phyloP scores from a whole-genome alignment of 2,113 vertebrate species.

The Hymenochirus boettgeri region DNA sequence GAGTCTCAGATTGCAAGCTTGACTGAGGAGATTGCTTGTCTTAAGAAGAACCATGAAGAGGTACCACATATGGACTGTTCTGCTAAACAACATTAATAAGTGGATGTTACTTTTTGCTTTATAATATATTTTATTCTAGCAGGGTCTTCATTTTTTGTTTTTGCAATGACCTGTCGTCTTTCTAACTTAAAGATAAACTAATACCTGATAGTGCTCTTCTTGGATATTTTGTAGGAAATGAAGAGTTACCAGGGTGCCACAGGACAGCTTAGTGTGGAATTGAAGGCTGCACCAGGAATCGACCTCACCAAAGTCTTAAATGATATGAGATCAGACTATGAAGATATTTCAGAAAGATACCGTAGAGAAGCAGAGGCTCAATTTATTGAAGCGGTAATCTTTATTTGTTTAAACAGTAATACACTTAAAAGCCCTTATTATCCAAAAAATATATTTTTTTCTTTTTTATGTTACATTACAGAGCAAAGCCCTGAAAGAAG shows the following conservation, averaged over 20 bases:
- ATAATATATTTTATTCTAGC: not conserved
- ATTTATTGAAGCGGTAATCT: conserved; percentile 66
- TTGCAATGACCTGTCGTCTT: not conserved
- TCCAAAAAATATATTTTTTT: no score
- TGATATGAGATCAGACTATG: conserved; percentile 68
- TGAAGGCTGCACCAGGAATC: conserved; percentile 56
- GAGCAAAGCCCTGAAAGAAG: conserved; percentile 30
- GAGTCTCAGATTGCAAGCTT: conserved; percentile 78
- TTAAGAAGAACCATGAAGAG: conserved; percentile 83
- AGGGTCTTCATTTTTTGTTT: not conserved
- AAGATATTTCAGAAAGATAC: conserved; percentile 61
- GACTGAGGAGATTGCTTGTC: conserved; percentile 75
- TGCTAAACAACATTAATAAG: not conserved
- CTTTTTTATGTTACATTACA: conserved; percentile 19
- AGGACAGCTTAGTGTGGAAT: conserved; percentile 62
- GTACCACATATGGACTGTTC: conserved; percentile 46
- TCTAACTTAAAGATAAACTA: not conserved
- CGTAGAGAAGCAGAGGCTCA: conserved; percentile 59
- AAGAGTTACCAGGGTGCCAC: conserved; percentile 44
- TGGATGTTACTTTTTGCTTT: no score
- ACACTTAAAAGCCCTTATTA: no score
- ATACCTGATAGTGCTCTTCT: not conserved
- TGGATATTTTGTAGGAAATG: conserved; percentile 61
- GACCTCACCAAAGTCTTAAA: conserved; percentile 57
- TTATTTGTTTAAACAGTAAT: no score